Base-by-base conservation (phyloP, 2,113 vertebrate genomes). In the Erpornis zantholeuca region DNA sequence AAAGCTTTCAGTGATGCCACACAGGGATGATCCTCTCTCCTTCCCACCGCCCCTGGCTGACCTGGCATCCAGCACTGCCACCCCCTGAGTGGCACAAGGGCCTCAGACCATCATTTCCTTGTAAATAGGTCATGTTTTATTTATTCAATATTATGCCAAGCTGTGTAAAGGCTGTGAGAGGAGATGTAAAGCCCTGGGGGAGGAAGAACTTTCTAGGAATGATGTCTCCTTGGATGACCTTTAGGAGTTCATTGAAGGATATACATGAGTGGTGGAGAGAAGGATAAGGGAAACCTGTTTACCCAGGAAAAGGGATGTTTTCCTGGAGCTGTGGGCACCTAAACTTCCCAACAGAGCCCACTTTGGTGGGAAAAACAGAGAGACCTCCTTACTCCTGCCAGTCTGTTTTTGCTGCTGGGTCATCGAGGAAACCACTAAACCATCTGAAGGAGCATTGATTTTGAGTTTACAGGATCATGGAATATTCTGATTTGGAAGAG, bases 191-290 rank as follows among this genome's bases (percentile, higher is more conserved):
- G 50, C 38, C 35, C 29, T 66, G 15, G 21, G 17, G 17, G 21
- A 45, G 29, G 19, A 88, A 52, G 45, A 82, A 36, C 82, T 69
- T 94, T 93, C 92, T 83, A 96, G 83, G 82, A 93, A 80, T 72
- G 15, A 38, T 1, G 4, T 69, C 31, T 77, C 50, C 63, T 85
- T 77, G 47, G 54, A 35, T 63, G 76, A 81, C 44, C 53, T 82
- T 81, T 79, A 45, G 52, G 68, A 90, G 42, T 68, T 40, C 17
- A 5, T 18, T 47, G 47, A 47, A 90, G 56, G 20, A 83, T 15
- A 22, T 59, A 35, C 1, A 2, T 3, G 59, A 66, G 42, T 36
- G 68, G 56, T 0, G 0, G 59, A 36, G 42, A 57, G 6, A 28
- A 70, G 33, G 17, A 15, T 15, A 42, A 56, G 24, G 38, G 27